Conservation (phyloP, 1,140 invertebrate genomes). For the Drosophila kikkawai region DNA sequence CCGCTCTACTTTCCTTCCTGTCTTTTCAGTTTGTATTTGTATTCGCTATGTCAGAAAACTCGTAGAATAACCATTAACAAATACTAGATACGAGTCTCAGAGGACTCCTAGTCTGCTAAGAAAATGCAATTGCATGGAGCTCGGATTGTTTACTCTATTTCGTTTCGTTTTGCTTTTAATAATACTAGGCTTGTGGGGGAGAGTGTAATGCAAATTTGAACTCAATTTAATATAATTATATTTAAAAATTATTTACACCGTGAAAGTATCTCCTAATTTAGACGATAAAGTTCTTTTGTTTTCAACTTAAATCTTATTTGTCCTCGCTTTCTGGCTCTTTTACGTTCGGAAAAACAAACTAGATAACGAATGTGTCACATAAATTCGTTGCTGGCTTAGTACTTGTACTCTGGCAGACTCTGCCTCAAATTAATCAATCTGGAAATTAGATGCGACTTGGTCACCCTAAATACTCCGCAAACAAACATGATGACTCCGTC, state of each 20-base stretch:
- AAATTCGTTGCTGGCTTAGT: slow-evolving; percentile 70
- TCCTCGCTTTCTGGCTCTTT: slow-evolving; percentile 40
- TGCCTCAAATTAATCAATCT: slow-evolving; percentile 45
- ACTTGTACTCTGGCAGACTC: slow-evolving; percentile 55
- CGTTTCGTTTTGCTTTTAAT: slow-evolving; percentile 36
- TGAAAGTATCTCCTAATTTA: slow-evolving; percentile 66
- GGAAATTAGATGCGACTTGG: slow-evolving; percentile 69
- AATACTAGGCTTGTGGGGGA: slow-evolving; percentile 61
- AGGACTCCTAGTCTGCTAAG: slow-evolving; percentile 27
- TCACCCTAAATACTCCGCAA: slow-evolving; percentile 64
- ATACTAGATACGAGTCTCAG: slow-evolving; percentile 44
- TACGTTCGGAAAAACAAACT: slow-evolving; percentile 50
- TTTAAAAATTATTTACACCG: slow-evolving; percentile 79
- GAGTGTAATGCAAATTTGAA: slow-evolving; percentile 74
- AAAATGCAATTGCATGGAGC: slow-evolving; percentile 43
- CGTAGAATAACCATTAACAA: slow-evolving; percentile 47
- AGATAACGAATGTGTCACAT: slow-evolving; percentile 56
- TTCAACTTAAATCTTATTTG: slow-evolving; percentile 37
- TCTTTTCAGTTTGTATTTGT: slow-evolving; percentile 25
- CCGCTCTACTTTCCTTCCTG: slow-evolving; percentile 28
- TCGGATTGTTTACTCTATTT: slow-evolving; percentile 16
- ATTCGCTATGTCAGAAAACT: slow-evolving; percentile 33
- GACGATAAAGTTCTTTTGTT: slow-evolving; percentile 47
- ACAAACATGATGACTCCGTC: slow-evolving; percentile 52
- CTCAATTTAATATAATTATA: slow-evolving; percentile 73